Evolutionary conservation across 2,797 vertebrate species (phyloP).

Genomic region (Dendrocincla fuliginosa): DNA sequence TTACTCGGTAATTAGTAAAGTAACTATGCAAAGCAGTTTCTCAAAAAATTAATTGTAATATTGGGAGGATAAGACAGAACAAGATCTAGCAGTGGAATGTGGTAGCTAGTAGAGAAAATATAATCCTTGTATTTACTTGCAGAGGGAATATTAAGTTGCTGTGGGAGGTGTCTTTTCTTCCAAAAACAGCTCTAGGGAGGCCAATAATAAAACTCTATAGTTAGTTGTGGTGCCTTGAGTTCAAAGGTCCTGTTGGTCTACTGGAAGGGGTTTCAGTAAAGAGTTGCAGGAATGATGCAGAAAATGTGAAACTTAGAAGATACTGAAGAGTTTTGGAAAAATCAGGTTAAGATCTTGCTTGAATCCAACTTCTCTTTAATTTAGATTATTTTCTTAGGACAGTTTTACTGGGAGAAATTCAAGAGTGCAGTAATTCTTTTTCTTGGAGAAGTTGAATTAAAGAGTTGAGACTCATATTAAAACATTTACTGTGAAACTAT

Average conservation of each 20-base stretch:
- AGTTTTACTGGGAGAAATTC: neutral
- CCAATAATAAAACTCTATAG: neutral
- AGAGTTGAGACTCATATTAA: neutral
- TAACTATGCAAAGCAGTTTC: neutral
- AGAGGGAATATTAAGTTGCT: neutral
- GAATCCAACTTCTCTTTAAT: neutral
- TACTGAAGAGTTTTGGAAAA: neutral
- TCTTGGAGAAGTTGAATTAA: neutral
- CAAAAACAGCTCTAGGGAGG: neutral
- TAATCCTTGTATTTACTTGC: neutral
- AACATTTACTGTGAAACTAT: neutral
- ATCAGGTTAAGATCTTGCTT: neutral
- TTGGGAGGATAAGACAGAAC: neutral
- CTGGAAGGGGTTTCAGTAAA: neutral
- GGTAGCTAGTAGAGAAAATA: neutral
- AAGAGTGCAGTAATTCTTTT: neutral
- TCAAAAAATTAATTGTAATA: neutral
- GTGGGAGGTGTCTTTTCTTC: neutral
- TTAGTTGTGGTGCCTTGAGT: neutral
- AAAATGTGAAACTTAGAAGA: neutral
- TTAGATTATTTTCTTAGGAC: neutral
- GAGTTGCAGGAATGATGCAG: neutral
- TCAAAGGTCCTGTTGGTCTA: neutral
- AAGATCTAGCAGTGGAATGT: neutral
- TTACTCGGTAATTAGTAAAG: neutral